phyloP scores from a whole-genome alignment of 2,888 invertebrate species.

The Torymus auratus region DNA sequence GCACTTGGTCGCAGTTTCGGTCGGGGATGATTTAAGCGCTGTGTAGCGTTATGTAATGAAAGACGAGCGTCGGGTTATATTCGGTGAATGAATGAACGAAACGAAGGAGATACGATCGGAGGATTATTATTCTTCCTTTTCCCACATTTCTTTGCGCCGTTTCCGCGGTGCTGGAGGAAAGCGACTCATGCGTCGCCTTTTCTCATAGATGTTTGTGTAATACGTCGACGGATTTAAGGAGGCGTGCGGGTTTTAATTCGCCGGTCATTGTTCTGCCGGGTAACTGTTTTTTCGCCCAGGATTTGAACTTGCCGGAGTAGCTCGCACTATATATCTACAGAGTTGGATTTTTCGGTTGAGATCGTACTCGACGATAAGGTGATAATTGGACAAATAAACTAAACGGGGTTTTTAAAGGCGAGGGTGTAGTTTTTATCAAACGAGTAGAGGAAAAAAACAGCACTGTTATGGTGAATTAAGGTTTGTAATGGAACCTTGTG shows the following conservation, averaged over 20 bases:
- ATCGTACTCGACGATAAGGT: no score
- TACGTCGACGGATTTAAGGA: slow-evolving; percentile 11
- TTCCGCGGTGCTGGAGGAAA: slow-evolving; percentile 4
- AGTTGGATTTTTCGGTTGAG: no score
- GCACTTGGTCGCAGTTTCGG: no score
- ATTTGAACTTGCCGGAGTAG: slow-evolving; percentile 1
- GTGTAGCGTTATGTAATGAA: no score
- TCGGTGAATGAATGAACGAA: neutral
- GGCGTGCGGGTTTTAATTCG: slow-evolving; percentile 24
- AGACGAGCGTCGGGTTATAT: no score
- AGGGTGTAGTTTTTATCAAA: neutral
- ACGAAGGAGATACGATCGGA: slow-evolving; percentile 13
- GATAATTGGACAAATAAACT: no score
- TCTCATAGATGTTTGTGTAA: slow-evolving; percentile 35
- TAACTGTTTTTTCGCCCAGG: slow-evolving; percentile 37
- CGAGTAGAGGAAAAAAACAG: no score
- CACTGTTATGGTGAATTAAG: no score
- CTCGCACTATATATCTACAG: no score
- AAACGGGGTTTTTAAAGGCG: neutral
- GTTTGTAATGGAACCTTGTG: no score
- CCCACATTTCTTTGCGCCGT: slow-evolving; percentile 38
- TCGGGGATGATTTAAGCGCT: no score
- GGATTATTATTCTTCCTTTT: slow-evolving; percentile 27
- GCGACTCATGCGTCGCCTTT: neutral
- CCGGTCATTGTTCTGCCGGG: slow-evolving; percentile 38